Evolutionary conservation across 2,113 vertebrate genomes (phyloP), one percentile per base, ranked within the genome.

Genomic region (Procavia capensis): DNA sequence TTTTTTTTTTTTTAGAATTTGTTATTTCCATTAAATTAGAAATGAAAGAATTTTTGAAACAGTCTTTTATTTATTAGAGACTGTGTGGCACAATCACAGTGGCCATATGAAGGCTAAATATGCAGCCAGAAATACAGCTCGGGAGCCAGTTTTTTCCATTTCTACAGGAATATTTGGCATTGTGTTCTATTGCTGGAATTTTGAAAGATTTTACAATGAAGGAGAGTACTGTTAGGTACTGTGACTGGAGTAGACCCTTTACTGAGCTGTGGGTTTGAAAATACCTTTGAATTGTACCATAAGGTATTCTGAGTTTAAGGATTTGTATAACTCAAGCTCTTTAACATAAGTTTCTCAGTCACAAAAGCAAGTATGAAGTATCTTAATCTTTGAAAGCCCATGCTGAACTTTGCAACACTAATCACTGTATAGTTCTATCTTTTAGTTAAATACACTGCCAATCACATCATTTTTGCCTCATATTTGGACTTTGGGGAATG

Each of bases 321-420:
- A 92, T 90, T 87, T 92, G 27, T 83, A 24, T 50, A 70, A 36
- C 59, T 78, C 0, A 39, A 22, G 39, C 3, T 66, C 54, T 91
- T 96, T 94, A 87, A 68, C 81, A 11, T 72, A 47, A 5, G n/a
- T 76, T 31, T 34, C 31, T 81, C 70, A 82, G 76, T 90, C 41
- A 75, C 72, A 78, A 93, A 94, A 68, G n/a, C 54, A 96, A 92
- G 63, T 41, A 92, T 45, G 14, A 54, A 84, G 34, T 41, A 20
- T 85, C 95, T 79, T 78, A 79, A 83, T 14, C 34, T 94, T 83
- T 90, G 45, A 80, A 92, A 94, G 90, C 63, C 19, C 90, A 82
- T 34, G 16, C 13, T 80, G 41, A 92, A 54, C 9, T 70, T 88
- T 92, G 95, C 68, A 92, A 0, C 43, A 39, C 41, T 80, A 68